Evolutionary conservation across 2,888 invertebrate genomes (phyloP), one percentile per base, ranked within the genome.

Genomic region (Elaeidobius kamerunicus): DNA sequence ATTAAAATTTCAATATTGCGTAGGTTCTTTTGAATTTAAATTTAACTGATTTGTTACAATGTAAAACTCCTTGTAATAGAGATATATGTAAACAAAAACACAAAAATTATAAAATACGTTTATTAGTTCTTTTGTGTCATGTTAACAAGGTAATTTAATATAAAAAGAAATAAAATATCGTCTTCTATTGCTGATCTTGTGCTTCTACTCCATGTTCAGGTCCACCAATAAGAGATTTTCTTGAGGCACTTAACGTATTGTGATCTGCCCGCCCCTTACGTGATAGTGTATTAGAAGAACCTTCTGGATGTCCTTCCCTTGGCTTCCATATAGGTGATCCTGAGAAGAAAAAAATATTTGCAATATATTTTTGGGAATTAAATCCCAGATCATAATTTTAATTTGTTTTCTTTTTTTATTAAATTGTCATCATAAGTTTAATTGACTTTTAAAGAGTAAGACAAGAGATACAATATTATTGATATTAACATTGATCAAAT

Each of bases 251-350:
- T 69, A 78, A 75, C 63, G 73, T 60, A 67, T 71, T 71, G 70
- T 76, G 75, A 63, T 77, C 77, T 69, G 77, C 76, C 70, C 78
- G 76, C 72, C 78, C 79, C 74, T 81, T 81, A 67, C 81, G 78
- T 67, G 82, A 82, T 71, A 82, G 77, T 53, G 82, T 82, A 69
- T 73, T 71, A 65, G 70, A 71, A 65, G 78, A 78, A 69, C 78
- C 77, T 73, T 93, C 92, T 27, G 7, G 36, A 14, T 11, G n/a
- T 4, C 28, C 34, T 6, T 48, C 48, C 80, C 94, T 87, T 79
- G 93, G 94, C 84, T 95, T 95, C 95, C 95, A 96, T 79, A 96
- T 90, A 76, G 96, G 96, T 78, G 95, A 95, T 80, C 94, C 94
- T 88, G 85, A 81, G 84, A 85, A 82, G 78, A 82, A 63, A 67